Evolutionary conservation across 2,797 vertebrate genomes (phyloP).

Genomic region (Odontamblyopus rebecca): DNA sequence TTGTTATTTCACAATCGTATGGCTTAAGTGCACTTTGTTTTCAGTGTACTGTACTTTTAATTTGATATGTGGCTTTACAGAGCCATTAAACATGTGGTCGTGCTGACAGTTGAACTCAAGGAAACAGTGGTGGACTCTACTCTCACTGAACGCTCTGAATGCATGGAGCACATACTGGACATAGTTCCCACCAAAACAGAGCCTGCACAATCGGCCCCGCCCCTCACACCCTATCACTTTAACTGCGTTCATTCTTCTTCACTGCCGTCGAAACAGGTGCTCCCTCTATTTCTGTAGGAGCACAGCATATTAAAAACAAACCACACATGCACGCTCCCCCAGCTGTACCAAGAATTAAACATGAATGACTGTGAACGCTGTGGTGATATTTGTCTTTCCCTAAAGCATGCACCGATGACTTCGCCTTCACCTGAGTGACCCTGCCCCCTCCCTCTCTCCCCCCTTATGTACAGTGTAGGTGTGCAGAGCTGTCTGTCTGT

Average conservation of each 20-base stretch:
- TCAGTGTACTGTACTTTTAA: slow-evolving; percentile 8
- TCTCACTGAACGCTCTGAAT: slow-evolving; percentile 57
- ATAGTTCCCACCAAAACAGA: slow-evolving; percentile 74
- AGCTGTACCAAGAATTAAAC: slow-evolving; percentile 27
- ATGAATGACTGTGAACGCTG: slow-evolving; percentile 19
- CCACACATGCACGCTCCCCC: slow-evolving; percentile 44
- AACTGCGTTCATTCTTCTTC: slow-evolving; percentile 70
- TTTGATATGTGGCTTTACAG: slow-evolving; percentile 9
- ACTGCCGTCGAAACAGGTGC: slow-evolving; percentile 73
- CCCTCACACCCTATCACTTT: slow-evolving; percentile 56
- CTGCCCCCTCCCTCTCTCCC: slow-evolving; percentile 39
- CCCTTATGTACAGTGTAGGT: slow-evolving; percentile 41
- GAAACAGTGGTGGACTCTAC: slow-evolving; percentile 29
- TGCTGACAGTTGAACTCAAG: slow-evolving; percentile 36
- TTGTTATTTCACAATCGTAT: slow-evolving; percentile 8
- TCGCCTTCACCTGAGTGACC: slow-evolving; percentile 35
- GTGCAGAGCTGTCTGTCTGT: slow-evolving; percentile 55
- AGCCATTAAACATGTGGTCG: not conserved
- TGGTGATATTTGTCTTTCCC: not conserved
- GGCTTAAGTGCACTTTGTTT: slow-evolving; percentile 13
- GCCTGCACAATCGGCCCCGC: slow-evolving; percentile 17
- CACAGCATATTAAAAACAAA: slow-evolving; percentile 78
- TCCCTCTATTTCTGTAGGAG: slow-evolving; percentile 77
- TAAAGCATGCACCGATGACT: slow-evolving; percentile 4
- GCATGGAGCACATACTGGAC: slow-evolving; percentile 55